Evolutionary conservation across 2,797 vertebrate genomes (phyloP), one percentile per base, ranked within the genome.

Genomic region (Macroramphosus scolopax): DNA sequence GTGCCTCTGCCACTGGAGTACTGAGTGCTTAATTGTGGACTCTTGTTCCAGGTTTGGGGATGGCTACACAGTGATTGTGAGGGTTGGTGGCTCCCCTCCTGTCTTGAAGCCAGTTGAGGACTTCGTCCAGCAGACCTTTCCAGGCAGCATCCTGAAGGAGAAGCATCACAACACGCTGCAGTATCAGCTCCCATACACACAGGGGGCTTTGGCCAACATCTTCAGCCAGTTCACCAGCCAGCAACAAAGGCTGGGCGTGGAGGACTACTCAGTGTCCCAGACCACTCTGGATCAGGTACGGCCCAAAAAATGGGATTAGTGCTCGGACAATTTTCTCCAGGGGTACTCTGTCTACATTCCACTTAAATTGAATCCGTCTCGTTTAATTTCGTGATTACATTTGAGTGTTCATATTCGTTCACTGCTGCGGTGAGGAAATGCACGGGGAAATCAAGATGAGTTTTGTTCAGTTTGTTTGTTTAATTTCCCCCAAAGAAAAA

Each of bases 241-340:
- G 61, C 96, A 93, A 82, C 87, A 89, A 43, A 76, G 72, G 56
- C 91, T 99, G 64, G 68, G 80, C 13, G 90, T 99, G 76, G 97
- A 98, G 77, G 97, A 99, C 78, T 99, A 97, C 89, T 98, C 97
- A 0, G 95, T 99, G 67, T 98, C 96, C 42, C 96, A 99, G 89
- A 99, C 97, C 40, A 98, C 97, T 31, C 91, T 99, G 76, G 97
- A 99, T 87, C 96, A 99, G 93, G 97, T 99, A 42, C 65, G 60
- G 83, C 24, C 13, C 2, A 10, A 22, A 35, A 1, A 15, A 8
- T 15, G 0, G 6, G 20, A 22, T 22, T 3, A 22, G 20, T 22
- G 6, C 20, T 22, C 20, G 6, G 20, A 22, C 6, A 3, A 22
- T 3, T 6, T 22, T 22, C 6, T 22, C 3, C 20, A n/a, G n/a